Percentiles rank a stretch among this genome's conserved stretches.
Evolutionary conservation across 2,113 vertebrate genomes (phyloP).

Genomic region (Triplophysa dalaica): DNA sequence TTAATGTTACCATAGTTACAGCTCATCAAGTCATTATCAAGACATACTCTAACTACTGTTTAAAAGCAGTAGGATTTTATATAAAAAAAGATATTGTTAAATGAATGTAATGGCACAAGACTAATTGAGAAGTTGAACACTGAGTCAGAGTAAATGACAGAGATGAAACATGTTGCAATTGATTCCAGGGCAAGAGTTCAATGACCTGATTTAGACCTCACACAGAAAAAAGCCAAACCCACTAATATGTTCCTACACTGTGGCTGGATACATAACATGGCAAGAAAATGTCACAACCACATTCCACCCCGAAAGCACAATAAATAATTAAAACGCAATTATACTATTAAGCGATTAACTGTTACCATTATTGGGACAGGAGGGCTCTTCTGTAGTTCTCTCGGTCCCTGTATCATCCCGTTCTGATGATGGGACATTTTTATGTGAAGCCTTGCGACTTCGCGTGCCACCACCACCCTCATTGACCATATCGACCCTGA

Average conservation of each 20-base stretch:
- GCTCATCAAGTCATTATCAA: too few species aligned
- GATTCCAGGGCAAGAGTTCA: conserved; percentile 3
- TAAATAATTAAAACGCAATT: too few species aligned
- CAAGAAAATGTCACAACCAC: too few species aligned
- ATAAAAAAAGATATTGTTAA: not conserved
- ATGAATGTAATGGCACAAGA: not conserved
- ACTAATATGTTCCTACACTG: not conserved
- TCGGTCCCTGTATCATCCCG: conserved; percentile 36
- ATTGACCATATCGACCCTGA: conserved; percentile 65
- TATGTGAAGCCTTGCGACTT: conserved; percentile 41
- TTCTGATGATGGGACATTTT: conserved; percentile 46
- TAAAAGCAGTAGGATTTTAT: too few species aligned
- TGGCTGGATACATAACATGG: too few species aligned
- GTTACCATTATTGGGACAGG: conserved; percentile 63
- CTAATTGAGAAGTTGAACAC: not conserved
- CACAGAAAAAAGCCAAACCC: not conserved
- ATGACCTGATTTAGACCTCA: not conserved
- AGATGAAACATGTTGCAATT: conserved; percentile 6
- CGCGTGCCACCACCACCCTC: conserved; percentile 46
- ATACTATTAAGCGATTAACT: not conserved
- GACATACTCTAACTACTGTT: too few species aligned
- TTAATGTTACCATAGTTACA: too few species aligned
- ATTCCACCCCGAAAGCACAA: too few species aligned
- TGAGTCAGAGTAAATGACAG: not conserved
- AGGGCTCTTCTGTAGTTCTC: conserved; percentile 48